phyloP scores from a whole-genome alignment of 2,797 vertebrate genomes.

The Chiloscyllium punctatum region DNA sequence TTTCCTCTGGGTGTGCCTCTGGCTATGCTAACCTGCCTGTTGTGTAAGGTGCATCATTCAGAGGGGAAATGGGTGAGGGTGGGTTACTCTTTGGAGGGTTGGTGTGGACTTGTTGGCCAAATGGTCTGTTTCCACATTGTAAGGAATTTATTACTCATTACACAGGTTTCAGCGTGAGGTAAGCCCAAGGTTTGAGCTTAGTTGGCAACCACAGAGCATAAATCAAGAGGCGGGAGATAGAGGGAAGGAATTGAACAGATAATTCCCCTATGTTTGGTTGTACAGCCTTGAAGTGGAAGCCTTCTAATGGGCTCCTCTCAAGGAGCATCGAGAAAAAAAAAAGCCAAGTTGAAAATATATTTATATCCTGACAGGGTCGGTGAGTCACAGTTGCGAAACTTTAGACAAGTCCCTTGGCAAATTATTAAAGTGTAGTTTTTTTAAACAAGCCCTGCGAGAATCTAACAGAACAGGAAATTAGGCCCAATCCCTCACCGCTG shows the following conservation, averaged over 20 bases:
- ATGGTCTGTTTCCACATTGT: too few species aligned
- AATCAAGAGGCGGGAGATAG: not conserved
- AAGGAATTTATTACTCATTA: not conserved
- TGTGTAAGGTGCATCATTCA: too few species aligned
- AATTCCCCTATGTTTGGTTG: not conserved
- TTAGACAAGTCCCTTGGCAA: not conserved
- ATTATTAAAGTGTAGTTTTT: not conserved
- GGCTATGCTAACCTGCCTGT: too few species aligned
- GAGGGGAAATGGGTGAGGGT: too few species aligned
- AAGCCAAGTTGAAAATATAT: not conserved
- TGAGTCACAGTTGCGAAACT: constrained; percentile 12
- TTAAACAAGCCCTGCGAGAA: not conserved
- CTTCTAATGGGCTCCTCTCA: not conserved
- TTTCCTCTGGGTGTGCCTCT: too few species aligned
- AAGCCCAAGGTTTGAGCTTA: not conserved
- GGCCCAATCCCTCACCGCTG: not conserved
- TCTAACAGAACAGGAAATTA: constrained; percentile 30
- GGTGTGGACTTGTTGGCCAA: too few species aligned
- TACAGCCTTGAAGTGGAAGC: not conserved
- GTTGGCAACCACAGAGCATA: not conserved
- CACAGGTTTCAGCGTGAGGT: not conserved
- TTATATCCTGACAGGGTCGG: not conserved
- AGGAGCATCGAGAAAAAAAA: not conserved
- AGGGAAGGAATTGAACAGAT: not conserved
- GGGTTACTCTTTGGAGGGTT: too few species aligned